Percentiles rank a stretch among this genome's conserved stretches.
These are phyloP conservation scores for Rhizoglyphus robini DNA, from an alignment of 1,140 invertebrate genomes.

Conservation along the genomic window DNA sequence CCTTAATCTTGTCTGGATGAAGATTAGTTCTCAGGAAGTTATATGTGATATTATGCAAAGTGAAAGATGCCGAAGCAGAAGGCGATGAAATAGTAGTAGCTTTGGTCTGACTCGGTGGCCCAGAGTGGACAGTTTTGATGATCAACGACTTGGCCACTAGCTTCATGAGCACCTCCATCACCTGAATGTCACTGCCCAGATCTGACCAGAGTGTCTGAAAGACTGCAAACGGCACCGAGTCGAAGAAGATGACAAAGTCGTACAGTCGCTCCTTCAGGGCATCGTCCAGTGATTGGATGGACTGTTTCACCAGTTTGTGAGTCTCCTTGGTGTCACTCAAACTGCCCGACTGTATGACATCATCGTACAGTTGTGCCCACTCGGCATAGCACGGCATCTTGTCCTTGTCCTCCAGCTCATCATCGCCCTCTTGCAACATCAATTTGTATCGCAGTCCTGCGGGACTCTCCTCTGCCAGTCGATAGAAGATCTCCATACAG, in stretches of 20 bases:
- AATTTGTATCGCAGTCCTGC: not conserved
- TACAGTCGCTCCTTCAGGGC: not conserved
- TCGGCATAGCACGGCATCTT: not conserved
- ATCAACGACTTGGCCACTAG: not conserved
- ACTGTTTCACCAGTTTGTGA: not conserved
- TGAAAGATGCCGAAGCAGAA: not conserved
- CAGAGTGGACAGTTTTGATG: not conserved
- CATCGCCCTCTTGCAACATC: not conserved
- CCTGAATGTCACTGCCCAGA: not conserved
- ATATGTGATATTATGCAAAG: conserved; percentile 40
- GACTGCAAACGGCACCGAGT: not conserved
- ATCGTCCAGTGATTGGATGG: not conserved
- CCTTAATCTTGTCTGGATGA: not conserved
- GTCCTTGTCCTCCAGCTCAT: not conserved
- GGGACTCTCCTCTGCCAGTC: not conserved
- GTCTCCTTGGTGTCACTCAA: not conserved
- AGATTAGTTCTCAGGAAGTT: conserved; percentile 36
- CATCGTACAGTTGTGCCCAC: not conserved
- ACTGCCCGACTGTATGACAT: not conserved
- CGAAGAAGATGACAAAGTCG: not conserved
- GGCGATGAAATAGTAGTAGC: not conserved
- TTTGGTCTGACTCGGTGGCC: no score
- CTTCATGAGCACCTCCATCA: not conserved
- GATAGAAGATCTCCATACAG: not conserved
- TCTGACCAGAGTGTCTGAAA: not conserved